Percentiles rank a stretch among this genome's conserved stretches.
phyloP scores from a whole-genome alignment of 2,888 invertebrate species.

The Lasioglossum pauxillum region DNA sequence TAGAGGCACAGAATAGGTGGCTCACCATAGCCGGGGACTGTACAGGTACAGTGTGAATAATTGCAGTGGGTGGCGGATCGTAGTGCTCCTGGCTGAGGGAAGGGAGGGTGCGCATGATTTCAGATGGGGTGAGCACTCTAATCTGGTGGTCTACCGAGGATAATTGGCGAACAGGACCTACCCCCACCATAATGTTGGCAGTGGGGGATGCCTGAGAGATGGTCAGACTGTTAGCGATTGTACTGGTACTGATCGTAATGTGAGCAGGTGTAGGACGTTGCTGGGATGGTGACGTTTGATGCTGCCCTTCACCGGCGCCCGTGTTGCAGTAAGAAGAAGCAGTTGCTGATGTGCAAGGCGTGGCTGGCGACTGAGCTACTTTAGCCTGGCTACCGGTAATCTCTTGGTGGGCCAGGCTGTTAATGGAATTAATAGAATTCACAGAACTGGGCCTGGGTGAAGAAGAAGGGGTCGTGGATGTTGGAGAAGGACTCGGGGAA shows the following conservation, averaged over 20 bases:
- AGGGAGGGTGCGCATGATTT: slow-evolving; percentile 96
- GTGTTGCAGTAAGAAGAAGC: slow-evolving; percentile 77
- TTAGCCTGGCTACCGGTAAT: slow-evolving; percentile 75
- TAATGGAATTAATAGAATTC: slow-evolving; percentile 79
- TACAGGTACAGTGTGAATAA: slow-evolving; percentile 85
- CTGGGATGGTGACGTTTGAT: slow-evolving; percentile 78
- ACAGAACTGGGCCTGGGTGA: slow-evolving; percentile 82
- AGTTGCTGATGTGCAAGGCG: slow-evolving; percentile 78
- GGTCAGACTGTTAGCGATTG: slow-evolving; percentile 74
- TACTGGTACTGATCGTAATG: slow-evolving; percentile 76
- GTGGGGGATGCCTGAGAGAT: slow-evolving; percentile 77
- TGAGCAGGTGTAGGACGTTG: slow-evolving; percentile 77
- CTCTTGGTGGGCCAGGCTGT: slow-evolving; percentile 80
- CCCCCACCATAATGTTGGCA: slow-evolving; percentile 82
- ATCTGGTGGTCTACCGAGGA: slow-evolving; percentile 91
- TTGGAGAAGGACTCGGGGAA: slow-evolving; percentile 82
- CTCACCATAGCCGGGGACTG: slow-evolving; percentile 85
- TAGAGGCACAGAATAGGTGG: slow-evolving; percentile 84
- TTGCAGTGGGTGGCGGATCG: slow-evolving; percentile 87
- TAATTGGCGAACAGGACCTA: slow-evolving; percentile 85
- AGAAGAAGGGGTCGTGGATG: slow-evolving; percentile 80
- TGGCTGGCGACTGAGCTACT: slow-evolving; percentile 80
- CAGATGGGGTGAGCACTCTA: slow-evolving; percentile 94
- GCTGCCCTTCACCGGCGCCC: slow-evolving; percentile 80
- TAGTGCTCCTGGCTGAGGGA: slow-evolving; percentile 91